phyloP scores from a whole-genome alignment of 1,140 invertebrate species.

The Triops cancriformis region DNA sequence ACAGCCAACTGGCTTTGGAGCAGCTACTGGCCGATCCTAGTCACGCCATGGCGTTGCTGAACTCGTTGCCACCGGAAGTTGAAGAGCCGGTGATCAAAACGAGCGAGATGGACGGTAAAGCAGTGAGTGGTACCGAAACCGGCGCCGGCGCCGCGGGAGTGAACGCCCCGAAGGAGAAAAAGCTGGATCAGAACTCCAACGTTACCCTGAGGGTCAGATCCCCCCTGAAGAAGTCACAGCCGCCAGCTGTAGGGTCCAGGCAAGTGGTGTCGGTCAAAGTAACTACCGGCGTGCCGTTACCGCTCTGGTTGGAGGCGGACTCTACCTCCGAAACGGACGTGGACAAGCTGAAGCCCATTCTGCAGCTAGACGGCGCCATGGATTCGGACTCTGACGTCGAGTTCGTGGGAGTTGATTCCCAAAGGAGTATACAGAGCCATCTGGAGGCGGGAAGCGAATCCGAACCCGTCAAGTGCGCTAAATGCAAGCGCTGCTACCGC shows the following conservation, averaged over 20 bases:
- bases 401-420: not conserved
- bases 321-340: not conserved
- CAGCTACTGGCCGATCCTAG: constrained; percentile 22
- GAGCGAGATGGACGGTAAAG: not conserved
- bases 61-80: constrained; percentile 14
- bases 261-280: constrained; percentile 21
- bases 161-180: constrained; percentile 2
- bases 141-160: not conserved
- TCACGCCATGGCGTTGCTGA: constrained; percentile 22
- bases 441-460: constrained; percentile 37
- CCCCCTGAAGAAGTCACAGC: not conserved
- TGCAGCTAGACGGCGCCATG: constrained; percentile 55
- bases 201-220: not conserved
- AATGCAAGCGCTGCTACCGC: constrained; percentile 79
- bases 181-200: constrained; percentile 23
- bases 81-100: not conserved
- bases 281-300: not conserved
- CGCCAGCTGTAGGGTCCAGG: not conserved
- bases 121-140: not conserved
- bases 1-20: constrained; percentile 16
- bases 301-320: not conserved
- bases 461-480: constrained; percentile 71
- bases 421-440: not conserved
- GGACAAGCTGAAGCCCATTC: constrained; percentile 36
- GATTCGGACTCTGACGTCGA: constrained; percentile 41